Evolutionary conservation across 2,113 vertebrate genomes (phyloP).

Genomic region (Cochlearius cochlearius): DNA sequence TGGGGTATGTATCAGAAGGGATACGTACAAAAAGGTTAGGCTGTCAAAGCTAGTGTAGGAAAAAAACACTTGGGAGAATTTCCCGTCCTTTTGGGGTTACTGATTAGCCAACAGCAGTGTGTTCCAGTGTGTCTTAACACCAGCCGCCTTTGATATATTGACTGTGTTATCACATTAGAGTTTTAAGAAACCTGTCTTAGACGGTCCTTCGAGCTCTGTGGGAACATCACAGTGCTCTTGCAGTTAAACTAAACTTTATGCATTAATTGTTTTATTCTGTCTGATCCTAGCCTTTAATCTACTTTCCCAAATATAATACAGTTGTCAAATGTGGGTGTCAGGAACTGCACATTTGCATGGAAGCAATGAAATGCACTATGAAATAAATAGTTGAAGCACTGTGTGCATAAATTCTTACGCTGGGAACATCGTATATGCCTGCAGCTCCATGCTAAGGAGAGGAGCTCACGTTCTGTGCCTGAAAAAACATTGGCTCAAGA

Average conservation of each 20-base stretch:
- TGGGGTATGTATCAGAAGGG: background rate
- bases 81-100: background rate
- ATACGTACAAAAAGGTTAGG: background rate
- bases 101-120: background rate
- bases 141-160: background rate
- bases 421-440: background rate
- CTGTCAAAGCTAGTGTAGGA: background rate
- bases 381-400: background rate
- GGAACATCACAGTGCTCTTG: background rate
- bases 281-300: slow-evolving; percentile 43
- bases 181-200: background rate
- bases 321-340: slow-evolving; percentile 16
- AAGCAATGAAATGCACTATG: background rate
- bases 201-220: background rate
- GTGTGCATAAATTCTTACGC: background rate
- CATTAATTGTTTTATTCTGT: slow-evolving; percentile 20
- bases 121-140: background rate
- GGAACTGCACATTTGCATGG: slow-evolving; percentile 17
- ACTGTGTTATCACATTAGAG: background rate
- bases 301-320: background rate
- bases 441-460: background rate
- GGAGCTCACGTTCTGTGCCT: background rate
- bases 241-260: background rate
- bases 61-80: background rate
- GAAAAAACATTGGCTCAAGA: background rate